Evolutionary conservation across 2,797 vertebrate species (phyloP).

Genomic region (Sciurus vulgaris): DNA sequence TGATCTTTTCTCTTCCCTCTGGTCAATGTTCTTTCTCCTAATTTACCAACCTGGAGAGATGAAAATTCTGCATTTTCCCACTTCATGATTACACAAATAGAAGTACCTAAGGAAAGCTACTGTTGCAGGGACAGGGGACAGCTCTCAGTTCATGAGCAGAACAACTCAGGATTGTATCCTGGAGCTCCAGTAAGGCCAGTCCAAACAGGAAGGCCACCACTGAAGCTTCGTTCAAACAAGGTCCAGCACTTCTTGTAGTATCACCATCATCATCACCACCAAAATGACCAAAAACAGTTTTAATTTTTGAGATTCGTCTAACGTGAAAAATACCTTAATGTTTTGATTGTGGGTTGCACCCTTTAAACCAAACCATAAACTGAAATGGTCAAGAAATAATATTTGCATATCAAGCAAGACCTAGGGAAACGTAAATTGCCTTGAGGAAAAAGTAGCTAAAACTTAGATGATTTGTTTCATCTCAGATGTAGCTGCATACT

Average conservation of each 20-base stretch:
- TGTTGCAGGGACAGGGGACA: not conserved
- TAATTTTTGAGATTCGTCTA: not conserved
- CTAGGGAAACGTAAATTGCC: not conserved
- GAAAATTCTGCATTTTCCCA: not conserved
- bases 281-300: not conserved
- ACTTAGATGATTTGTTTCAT: conserved; percentile 9
- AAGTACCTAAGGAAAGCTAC: not conserved
- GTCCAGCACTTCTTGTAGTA: not conserved
- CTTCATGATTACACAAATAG: not conserved
- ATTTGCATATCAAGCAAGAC: not conserved
- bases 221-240: not conserved
- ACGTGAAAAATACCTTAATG: not conserved
- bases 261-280: not conserved
- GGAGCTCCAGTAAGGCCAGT: not conserved
- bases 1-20: not conserved
- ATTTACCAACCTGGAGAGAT: not conserved
- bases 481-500: not conserved
- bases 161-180: not conserved
- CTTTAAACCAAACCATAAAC: not conserved
- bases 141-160: not conserved
- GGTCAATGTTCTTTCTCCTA: not conserved
- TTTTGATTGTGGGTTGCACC: not conserved
- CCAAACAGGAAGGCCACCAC: not conserved
- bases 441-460: conserved; percentile 4
- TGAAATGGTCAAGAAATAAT: not conserved